Conservation (phyloP, 1,140 invertebrate species). For the Psilanteris sp. region DNA sequence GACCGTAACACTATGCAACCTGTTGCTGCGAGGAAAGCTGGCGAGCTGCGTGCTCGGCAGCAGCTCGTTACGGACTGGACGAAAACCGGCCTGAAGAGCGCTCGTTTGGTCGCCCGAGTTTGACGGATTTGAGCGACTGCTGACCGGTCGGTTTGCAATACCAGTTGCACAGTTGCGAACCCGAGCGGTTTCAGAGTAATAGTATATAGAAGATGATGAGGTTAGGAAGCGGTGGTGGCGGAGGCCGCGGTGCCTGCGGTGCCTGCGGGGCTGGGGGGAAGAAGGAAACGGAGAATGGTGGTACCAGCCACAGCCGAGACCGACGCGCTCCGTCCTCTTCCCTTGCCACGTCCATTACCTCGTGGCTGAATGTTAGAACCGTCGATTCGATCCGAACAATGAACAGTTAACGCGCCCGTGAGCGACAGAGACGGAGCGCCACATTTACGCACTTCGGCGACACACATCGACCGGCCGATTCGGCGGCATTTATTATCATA, state of each 20-base stretch:
- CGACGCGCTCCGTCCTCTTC: constrained; percentile 67
- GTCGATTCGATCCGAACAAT: constrained; percentile 56
- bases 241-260: constrained; percentile 49
- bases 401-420: constrained; percentile 52
- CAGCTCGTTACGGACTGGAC: constrained; percentile 50
- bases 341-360: constrained; percentile 54
- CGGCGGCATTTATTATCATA: too few relatives aligned
- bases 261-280: constrained; percentile 68
- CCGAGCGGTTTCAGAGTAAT: constrained; percentile 38
- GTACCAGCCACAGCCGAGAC: constrained; percentile 75
- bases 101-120: not conserved
- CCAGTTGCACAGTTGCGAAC: constrained; percentile 11
- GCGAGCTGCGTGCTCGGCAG: constrained; percentile 48
- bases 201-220: constrained; percentile 51
- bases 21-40: constrained; percentile 27
- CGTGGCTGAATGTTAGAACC: constrained; percentile 57
- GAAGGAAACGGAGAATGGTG: constrained; percentile 75
- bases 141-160: constrained; percentile 21
- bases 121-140: constrained; percentile 3
- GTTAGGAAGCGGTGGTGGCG: constrained; percentile 50
- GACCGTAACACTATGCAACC: constrained; percentile 35
- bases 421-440: constrained; percentile 18
- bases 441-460: constrained; percentile 44
- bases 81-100: constrained; percentile 26
- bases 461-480: constrained; percentile 21